Conservation (phyloP, 1,140 invertebrate species). For the Drosophila lacteicornis region DNA sequence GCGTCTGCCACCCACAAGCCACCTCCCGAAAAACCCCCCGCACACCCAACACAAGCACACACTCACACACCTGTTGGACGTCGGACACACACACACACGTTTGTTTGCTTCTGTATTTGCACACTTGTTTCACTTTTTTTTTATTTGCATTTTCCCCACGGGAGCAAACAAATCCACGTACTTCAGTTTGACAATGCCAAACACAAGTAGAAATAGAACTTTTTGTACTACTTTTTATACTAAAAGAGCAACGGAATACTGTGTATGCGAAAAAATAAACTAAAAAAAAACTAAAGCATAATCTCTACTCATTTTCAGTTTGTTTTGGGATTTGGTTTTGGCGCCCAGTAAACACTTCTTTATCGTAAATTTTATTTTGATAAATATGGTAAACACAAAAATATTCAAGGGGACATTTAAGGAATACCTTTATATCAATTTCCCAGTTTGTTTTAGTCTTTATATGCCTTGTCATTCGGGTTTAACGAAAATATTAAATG, state of each 20-base stretch:
- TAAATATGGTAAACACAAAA: neutral
- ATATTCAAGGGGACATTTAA: neutral
- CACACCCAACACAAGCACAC: slow-evolving; percentile 21
- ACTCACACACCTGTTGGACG: slow-evolving; percentile 21
- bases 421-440: neutral
- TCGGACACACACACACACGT: slow-evolving; percentile 34
- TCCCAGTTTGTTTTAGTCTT: neutral
- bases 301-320: slow-evolving; percentile 11
- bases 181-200: slow-evolving; percentile 55
- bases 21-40: slow-evolving; percentile 12
- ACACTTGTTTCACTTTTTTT: slow-evolving; percentile 68
- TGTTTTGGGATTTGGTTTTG: slow-evolving; percentile 16
- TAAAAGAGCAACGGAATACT: slow-evolving; percentile 61
- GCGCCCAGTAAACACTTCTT: slow-evolving; percentile 20
- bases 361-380: slow-evolving; percentile 19
- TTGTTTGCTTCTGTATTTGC: slow-evolving; percentile 69
- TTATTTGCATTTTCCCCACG: slow-evolving; percentile 46
- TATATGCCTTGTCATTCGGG: slow-evolving; percentile 4
- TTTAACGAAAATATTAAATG: slow-evolving; percentile 9
- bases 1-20: slow-evolving; percentile 45
- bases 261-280: slow-evolving; percentile 65
- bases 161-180: slow-evolving; percentile 76
- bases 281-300: slow-evolving; percentile 13
- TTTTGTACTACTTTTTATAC: slow-evolving; percentile 78
- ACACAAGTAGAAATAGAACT: slow-evolving; percentile 68